These are phyloP conservation scores for Poecile montanus DNA, from an alignment of 2,797 vertebrate species.

Conservation along the genomic window DNA sequence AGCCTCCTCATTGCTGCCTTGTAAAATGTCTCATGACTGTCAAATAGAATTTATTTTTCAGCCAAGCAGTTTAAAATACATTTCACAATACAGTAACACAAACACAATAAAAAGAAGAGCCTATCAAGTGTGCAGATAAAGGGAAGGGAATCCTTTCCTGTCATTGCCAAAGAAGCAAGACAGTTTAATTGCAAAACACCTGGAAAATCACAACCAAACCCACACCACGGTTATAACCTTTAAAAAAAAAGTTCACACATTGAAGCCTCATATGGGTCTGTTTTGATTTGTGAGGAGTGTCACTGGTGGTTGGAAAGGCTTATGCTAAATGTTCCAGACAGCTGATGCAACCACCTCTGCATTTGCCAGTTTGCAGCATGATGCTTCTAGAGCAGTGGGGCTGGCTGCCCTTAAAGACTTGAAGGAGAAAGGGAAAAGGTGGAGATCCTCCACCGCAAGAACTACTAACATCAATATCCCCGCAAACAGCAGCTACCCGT, in stretches of 20 bases:
- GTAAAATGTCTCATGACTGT: conserved; percentile 3
- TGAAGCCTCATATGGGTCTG: conserved; percentile 63
- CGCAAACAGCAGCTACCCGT: neutral
- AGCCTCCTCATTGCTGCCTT: conserved; percentile 14
- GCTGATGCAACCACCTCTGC: conserved; percentile 59
- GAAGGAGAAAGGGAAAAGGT: neutral
- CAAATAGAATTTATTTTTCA: conserved; percentile 34
- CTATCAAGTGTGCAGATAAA: conserved; percentile 21
- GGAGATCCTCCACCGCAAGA: conserved; percentile 7
- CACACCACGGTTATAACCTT: neutral
- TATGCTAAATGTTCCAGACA: conserved; percentile 59
- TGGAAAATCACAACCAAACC: neutral
- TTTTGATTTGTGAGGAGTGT: conserved; percentile 60
- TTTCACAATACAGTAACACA: neutral
- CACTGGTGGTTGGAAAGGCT: conserved; percentile 42
- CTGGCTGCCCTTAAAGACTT: conserved; percentile 31
- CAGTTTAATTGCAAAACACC: neutral
- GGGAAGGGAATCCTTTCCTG: conserved; percentile 9
- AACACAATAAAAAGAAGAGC: conserved; percentile 28
- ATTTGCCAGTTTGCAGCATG: conserved; percentile 61
- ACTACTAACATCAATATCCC: neutral
- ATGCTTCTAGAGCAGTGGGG: conserved; percentile 62
- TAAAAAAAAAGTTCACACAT: conserved; percentile 59
- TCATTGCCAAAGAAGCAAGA: conserved; percentile 14
- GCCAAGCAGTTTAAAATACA: conserved; percentile 8